A percentile compares a stretch with the other conserved stretches of the same genome.
phyloP scores from a whole-genome alignment of 2,113 vertebrate species.

The Euleptes europaea region DNA sequence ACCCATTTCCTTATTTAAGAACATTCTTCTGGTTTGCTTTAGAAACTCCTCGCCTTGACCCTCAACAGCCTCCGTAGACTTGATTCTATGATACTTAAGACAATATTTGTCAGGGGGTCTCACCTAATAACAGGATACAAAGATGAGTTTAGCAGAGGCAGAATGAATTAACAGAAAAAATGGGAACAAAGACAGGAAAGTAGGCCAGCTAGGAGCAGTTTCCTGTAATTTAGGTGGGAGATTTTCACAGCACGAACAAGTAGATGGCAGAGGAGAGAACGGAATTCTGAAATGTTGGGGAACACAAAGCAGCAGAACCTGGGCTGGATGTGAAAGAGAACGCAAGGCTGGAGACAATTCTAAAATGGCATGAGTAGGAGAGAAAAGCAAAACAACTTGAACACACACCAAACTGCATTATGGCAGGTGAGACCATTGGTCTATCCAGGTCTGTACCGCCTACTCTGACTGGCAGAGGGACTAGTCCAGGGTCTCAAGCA shows the following conservation, averaged over 20 bases:
- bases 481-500: no score
- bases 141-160: neutral
- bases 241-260: neutral
- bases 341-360: neutral
- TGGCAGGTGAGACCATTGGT: no score
- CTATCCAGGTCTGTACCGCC: no score
- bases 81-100: neutral
- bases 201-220: neutral
- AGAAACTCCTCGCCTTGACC: neutral
- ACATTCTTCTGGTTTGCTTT: neutral
- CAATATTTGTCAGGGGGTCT: neutral
- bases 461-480: no score
- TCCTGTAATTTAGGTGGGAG: neutral
- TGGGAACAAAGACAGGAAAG: neutral
- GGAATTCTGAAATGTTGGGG: neutral
- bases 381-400: neutral
- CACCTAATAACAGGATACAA: neutral
- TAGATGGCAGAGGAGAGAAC: neutral
- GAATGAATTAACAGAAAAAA: neutral
- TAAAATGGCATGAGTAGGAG: neutral
- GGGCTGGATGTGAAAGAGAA: neutral
- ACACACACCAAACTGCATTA: no score
- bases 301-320: neutral
- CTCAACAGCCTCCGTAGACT: neutral
- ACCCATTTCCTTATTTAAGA: neutral